Evolutionary conservation across 2,797 vertebrate genomes (phyloP), one percentile per base, ranked within the genome.

Genomic region (Sebastolobus alascanus): DNA sequence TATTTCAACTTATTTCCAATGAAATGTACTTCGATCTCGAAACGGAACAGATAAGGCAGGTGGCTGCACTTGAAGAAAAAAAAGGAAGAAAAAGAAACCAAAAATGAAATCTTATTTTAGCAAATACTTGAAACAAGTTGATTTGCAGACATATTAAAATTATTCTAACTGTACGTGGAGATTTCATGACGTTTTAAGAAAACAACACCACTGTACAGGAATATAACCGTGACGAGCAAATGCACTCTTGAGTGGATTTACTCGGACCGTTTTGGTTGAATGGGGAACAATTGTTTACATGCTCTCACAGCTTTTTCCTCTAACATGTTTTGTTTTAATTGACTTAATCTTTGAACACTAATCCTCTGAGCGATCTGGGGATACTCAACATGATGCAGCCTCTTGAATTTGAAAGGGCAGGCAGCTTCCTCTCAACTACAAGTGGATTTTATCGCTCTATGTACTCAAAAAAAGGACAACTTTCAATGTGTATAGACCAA

Each of bases 261-360:
- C 16, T 84, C n/a, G 33, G 66, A 83, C 38, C 0, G 65, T 70
- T 64, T 79, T 38, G 52, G 29, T 46, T 89, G 59, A 79, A 71
- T 10, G 50, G 63, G 75, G 22, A 85, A 86, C 73, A 74, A 82
- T 73, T 56, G 79, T 20, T 73, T 55, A 22, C 35, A 50, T 70
- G 86, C 74, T 55, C 35, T 20, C 69, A 85, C 83, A 89, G 89
- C 82, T 63, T 60, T 79, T 87, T 50, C 58, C 61, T 31, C 68
- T n/a, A 79, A 67, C 65, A 59, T 33, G 38, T 74, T 84, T 79
- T 84, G 65, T 82, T 88, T 80, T 78, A 83, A 88, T 82, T 11
- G 4, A 88, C 67, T 88, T 85, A 75, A 78, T 83, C 35, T 77
- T 86, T 75, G 50, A 87, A 68, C 70, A 54, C 76, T 84, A 84